Conservation (phyloP, 2,113 vertebrate species). For the Fukomys damarensis region DNA sequence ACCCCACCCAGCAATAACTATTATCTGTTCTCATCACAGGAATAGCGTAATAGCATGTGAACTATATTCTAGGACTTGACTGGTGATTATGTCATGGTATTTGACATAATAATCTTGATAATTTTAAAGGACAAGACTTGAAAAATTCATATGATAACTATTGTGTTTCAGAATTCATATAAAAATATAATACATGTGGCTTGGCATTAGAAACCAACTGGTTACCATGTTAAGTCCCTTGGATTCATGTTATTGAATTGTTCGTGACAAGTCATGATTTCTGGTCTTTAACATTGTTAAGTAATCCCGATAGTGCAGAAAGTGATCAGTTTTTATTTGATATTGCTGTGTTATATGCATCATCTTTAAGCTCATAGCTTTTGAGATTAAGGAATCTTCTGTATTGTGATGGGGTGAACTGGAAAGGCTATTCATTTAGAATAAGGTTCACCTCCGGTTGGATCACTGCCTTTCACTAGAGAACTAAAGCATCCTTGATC, state of each 20-base stretch:
- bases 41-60: neutral
- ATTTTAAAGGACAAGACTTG: neutral
- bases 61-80: neutral
- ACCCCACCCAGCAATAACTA: neutral
- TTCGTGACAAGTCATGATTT: neutral
- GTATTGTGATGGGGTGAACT: neutral
- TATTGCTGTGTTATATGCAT: neutral
- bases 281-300: neutral
- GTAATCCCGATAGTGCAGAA: neutral
- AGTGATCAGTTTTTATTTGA: neutral
- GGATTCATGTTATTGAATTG: neutral
- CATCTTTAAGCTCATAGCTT: neutral
- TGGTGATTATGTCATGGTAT: neutral
- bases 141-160: neutral
- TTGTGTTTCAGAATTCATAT: constrained; percentile 3
- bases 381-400: constrained; percentile 23
- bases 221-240: neutral
- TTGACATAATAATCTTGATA: neutral
- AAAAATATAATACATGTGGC: neutral
- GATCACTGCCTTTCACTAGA: constrained; percentile 59
- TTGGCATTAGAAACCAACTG: neutral
- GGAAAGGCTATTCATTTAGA: constrained; percentile 34
- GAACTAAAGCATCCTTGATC: constrained; percentile 62
- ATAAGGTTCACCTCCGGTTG: constrained; percentile 29
- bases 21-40: neutral